Percentiles rank a stretch among this genome's conserved stretches.
These are phyloP conservation scores for Lophius piscatorius DNA, from an alignment of 2,113 vertebrate genomes.

Conservation along the genomic window DNA sequence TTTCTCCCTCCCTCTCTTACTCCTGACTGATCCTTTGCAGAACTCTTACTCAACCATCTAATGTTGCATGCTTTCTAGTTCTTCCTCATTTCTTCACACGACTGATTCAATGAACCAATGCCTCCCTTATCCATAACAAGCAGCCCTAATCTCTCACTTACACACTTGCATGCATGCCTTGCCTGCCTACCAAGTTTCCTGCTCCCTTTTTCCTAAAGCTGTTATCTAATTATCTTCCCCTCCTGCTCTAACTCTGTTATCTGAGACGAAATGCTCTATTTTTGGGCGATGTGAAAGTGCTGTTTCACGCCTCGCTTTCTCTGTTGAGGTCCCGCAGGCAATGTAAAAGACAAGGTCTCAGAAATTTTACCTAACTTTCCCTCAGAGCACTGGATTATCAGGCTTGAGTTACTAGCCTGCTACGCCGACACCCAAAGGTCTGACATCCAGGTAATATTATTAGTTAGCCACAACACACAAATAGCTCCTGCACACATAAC, in stretches of 20 bases:
- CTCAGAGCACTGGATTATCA: constrained; percentile 41
- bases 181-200: constrained; percentile 50
- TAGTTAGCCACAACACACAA: constrained; percentile 33
- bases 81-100: constrained; percentile 49
- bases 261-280: constrained; percentile 59
- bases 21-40: constrained; percentile 61
- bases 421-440: constrained; percentile 33
- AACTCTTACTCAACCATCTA: constrained; percentile 62
- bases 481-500: constrained; percentile 26
- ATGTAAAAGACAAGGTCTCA: constrained; percentile 32
- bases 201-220: constrained; percentile 40
- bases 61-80: constrained; percentile 68
- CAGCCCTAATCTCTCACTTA: constrained; percentile 57
- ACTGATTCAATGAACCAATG: constrained; percentile 42
- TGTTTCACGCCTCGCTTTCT: constrained; percentile 51
- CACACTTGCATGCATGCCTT: constrained; percentile 64
- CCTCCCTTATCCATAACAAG: constrained; percentile 55
- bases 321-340: constrained; percentile 21
- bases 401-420: constrained; percentile 54
- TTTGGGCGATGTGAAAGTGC: constrained; percentile 35
- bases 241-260: constrained; percentile 51
- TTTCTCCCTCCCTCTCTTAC: constrained; percentile 48
- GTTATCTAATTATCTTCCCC: constrained; percentile 56
- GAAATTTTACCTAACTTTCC: constrained; percentile 57
- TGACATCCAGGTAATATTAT: constrained; percentile 36